Evolutionary conservation across 2,113 vertebrate genomes (phyloP), one percentile per base, ranked within the genome.

Genomic region (Trachemys scripta): DNA sequence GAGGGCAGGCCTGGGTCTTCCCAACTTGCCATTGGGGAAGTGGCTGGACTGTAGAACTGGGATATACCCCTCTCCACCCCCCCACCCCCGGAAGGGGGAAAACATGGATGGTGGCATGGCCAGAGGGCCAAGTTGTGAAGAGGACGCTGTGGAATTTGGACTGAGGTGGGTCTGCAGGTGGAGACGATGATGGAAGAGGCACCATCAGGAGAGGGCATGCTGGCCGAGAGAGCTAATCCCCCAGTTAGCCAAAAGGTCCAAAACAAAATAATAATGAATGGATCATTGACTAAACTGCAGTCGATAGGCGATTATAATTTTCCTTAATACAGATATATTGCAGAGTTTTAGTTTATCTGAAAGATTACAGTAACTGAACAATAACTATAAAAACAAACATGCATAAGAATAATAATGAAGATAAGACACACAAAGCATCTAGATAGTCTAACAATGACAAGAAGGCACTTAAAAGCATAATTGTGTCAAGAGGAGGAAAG

Each of bases 261-360:
- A 97, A 95, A 96, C 90, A 97, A 96, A 98, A 96, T 98, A 98
- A 98, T 4, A 98, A 98, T 4, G 1, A 98, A 98, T 97, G 96
- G 95, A 96, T 97, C 94, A 97, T 97, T 98, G 98, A 97, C 92
- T 97, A 94, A 96, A 95, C 82, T 92, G 72, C 38, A 57, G 94
- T 98, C 98, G 97, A 98, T 98, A 98, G 38, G 53, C 96, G 98
- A 98, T 98, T 98, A 98, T 95, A 97, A 98, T 98, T 98, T 98
- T 82, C 96, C 97, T 97, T 98, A 98, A 98, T 97, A 96, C 96
- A 98, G 97, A 82, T 91, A 96, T 98, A 98, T 97, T 95, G 96
- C 97, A 95, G 89, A 96, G 49, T 94, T 97, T 85, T 92, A 89
- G 83, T 96, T 97, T 45, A 85, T 95, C 95, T 97, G 97, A 96